Evolutionary conservation across 2,113 vertebrate genomes (phyloP).

Genomic region (Chaenogobius annularis): DNA sequence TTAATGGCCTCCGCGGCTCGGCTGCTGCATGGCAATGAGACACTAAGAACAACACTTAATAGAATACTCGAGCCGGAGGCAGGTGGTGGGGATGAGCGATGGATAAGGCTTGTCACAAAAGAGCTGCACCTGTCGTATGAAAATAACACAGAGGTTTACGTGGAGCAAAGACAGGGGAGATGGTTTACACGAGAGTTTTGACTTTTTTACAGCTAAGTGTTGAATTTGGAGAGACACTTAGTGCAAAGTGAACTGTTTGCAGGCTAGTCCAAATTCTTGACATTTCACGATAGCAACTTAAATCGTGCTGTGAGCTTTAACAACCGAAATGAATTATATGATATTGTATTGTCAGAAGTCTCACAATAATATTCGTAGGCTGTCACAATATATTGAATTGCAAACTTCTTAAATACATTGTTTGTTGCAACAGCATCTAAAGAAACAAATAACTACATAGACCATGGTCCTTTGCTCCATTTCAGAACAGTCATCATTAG

Average conservation of each 20-base stretch:
- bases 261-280: neutral
- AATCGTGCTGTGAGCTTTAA: too few species aligned
- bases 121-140: constrained; percentile 39
- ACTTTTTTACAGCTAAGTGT: too few species aligned
- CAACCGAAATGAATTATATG: too few species aligned
- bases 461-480: too few species aligned
- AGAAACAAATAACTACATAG: too few species aligned
- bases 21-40: constrained; percentile 35
- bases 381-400: too few species aligned
- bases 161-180: constrained; percentile 7
- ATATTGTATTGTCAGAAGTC: too few species aligned
- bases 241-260: neutral
- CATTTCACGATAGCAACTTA: too few species aligned
- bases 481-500: too few species aligned
- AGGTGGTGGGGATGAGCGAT: constrained; percentile 39
- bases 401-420: too few species aligned
- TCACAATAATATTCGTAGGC: too few species aligned
- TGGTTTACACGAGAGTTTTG: neutral
- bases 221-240: neutral
- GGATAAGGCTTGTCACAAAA: constrained; percentile 23
- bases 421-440: too few species aligned
- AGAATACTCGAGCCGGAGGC: constrained; percentile 33
- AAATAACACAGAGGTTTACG: neutral
- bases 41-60: constrained; percentile 37
- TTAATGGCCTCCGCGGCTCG: constrained; percentile 48